phyloP scores from a whole-genome alignment of 1,140 invertebrate genomes.

The Coboldia fuscipes region DNA sequence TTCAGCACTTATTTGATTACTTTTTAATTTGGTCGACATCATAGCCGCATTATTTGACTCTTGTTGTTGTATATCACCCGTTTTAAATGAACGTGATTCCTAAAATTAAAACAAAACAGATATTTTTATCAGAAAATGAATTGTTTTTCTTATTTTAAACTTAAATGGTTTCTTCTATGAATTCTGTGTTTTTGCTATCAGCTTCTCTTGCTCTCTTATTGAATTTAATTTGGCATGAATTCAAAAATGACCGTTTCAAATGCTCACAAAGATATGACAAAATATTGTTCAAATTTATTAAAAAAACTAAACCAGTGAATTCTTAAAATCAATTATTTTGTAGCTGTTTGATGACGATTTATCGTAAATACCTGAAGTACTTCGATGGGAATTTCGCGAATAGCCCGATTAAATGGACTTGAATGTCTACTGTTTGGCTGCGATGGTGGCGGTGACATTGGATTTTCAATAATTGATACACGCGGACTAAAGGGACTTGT shows the following conservation, averaged over 20 bases:
- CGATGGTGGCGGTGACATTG: slow-evolving; percentile 4
- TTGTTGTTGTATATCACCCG: slow-evolving; percentile 61
- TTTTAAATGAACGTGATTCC: slow-evolving; percentile 58
- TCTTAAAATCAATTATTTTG: background rate
- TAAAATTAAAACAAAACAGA: slow-evolving; percentile 19
- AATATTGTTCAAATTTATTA: background rate
- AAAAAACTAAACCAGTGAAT: too few relatives aligned
- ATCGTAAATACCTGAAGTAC: too few relatives aligned
- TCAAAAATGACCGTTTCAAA: too few relatives aligned
- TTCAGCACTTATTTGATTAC: slow-evolving; percentile 64
- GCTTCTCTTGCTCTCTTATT: too few relatives aligned
- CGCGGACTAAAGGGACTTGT: slow-evolving; percentile 5
- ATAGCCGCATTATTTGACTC: slow-evolving; percentile 61
- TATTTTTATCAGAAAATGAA: too few relatives aligned
- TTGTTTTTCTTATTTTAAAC: too few relatives aligned
- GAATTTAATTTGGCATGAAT: too few relatives aligned
- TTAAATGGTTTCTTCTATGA: too few relatives aligned
- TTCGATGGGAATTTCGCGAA: slow-evolving; percentile 21
- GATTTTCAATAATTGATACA: slow-evolving; percentile 9
- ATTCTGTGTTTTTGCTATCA: too few relatives aligned
- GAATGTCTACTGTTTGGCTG: slow-evolving; percentile 7
- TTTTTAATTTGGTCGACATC: slow-evolving; percentile 58
- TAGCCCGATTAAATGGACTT: background rate
- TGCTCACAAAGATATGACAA: background rate
- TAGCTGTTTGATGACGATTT: background rate